Conservation (phyloP, 2,888 invertebrate genomes). For the Helicoverpa assulta region DNA sequence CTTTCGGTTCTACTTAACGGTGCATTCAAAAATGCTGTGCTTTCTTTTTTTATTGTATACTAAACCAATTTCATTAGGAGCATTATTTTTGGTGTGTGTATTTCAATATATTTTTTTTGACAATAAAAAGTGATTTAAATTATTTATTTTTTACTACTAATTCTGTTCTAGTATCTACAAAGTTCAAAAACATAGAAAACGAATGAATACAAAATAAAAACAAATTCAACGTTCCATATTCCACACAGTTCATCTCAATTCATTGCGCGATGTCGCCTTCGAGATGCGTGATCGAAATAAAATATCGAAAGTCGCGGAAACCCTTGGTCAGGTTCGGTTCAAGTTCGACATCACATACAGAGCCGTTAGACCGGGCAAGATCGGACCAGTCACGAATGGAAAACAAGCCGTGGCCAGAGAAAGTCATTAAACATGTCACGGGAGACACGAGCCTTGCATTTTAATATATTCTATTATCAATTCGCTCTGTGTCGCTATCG, state of each 20-base stretch:
- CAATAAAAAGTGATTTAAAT: background rate
- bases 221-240: constrained; percentile 55
- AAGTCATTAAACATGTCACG: constrained; percentile 87
- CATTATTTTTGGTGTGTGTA: background rate
- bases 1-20: background rate
- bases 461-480: constrained; percentile 71
- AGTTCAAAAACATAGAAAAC: constrained; percentile 32
- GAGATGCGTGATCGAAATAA: constrained; percentile 75
- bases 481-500: constrained; percentile 58
- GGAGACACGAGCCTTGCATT: constrained; percentile 74
- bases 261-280: constrained; percentile 71
- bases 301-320: constrained; percentile 70
- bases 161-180: background rate
- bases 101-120: background rate
- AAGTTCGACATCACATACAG: constrained; percentile 51
- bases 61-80: background rate
- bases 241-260: constrained; percentile 66
- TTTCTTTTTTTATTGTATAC: background rate
- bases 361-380: constrained; percentile 73
- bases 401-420: constrained; percentile 81
- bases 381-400: constrained; percentile 73
- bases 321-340: constrained; percentile 56
- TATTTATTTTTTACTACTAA: background rate
- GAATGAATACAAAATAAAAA: constrained; percentile 46
- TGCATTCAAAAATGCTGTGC: background rate